Conservation (phyloP, 2,797 vertebrate species). For the Crocidura indochinensis region DNA sequence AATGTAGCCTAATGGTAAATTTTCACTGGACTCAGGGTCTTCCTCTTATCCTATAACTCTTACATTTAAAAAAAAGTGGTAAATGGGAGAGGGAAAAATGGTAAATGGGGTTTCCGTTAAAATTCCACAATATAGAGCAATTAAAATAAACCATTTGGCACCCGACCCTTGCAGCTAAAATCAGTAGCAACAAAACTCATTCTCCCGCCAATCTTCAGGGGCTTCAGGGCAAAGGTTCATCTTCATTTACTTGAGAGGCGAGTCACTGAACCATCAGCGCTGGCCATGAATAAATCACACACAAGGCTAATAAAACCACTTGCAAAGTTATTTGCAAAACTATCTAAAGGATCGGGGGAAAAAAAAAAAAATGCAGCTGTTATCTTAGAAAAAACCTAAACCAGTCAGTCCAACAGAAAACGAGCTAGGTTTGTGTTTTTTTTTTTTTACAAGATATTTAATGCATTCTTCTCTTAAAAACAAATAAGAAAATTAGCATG, state of each 20-base stretch:
- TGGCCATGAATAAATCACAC: conserved; percentile 84
- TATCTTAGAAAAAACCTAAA: conserved; percentile 77
- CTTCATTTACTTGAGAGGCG: conserved; percentile 85
- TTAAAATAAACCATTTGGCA: conserved; percentile 76
- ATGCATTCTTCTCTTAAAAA: not conserved
- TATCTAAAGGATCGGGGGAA: conserved; percentile 79
- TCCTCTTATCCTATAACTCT: conserved; percentile 65
- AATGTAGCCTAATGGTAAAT: conserved; percentile 12
- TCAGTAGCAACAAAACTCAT: conserved; percentile 81
- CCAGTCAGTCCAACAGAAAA: conserved; percentile 76
- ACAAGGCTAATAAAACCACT: conserved; percentile 83
- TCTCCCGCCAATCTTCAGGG: conserved; percentile 78
- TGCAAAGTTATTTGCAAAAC: conserved; percentile 86
- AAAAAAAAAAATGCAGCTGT: conserved; percentile 72
- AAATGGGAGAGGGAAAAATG: conserved; percentile 63
- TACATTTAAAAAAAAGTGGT: not conserved
- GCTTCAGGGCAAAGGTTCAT: conserved; percentile 82
- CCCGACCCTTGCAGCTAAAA: conserved; percentile 79
- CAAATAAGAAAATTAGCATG: conserved; percentile 73
- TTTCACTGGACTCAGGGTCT: conserved; percentile 6
- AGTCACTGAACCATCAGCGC: conserved; percentile 86
- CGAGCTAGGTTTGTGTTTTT: conserved; percentile 76
- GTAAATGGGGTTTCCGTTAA: conserved; percentile 77
- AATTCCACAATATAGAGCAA: conserved; percentile 66
- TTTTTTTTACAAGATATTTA: conserved; percentile 72